Percentiles rank a stretch among this genome's conserved stretches.
Conservation (phyloP, 2,113 vertebrate species). For the Cathartes aura region DNA sequence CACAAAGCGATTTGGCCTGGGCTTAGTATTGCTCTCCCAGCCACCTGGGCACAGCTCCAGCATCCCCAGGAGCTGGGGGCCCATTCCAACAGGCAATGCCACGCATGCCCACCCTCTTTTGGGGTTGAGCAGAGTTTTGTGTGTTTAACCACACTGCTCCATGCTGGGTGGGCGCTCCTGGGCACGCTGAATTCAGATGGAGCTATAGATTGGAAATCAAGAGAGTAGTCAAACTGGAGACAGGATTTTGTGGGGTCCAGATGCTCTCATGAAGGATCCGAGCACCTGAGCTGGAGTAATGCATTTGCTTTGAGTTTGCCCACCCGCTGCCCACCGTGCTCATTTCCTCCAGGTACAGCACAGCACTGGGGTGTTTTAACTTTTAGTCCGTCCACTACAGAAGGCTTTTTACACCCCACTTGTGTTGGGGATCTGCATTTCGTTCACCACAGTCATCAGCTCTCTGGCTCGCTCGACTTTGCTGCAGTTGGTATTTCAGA, state of each 20-base stretch:
- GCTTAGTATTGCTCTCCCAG: not conserved
- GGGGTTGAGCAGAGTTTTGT: not conserved
- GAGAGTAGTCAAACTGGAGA: not conserved
- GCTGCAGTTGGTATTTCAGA: not conserved
- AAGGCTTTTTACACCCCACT: not conserved
- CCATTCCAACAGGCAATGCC: not conserved
- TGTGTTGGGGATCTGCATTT: not conserved
- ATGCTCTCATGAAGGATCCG: not conserved
- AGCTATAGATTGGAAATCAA: not conserved
- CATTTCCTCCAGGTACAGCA: not conserved
- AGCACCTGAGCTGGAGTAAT: not conserved
- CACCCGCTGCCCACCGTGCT: not conserved
- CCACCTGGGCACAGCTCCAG: not conserved
- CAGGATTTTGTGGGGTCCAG: not conserved
- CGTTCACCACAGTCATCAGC: no score
- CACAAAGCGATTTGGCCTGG: not conserved
- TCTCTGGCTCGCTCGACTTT: not conserved
- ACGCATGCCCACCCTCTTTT: fast-evolving
- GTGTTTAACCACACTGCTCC: not conserved
- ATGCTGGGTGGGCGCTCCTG: not conserved
- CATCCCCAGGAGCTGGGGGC: not conserved
- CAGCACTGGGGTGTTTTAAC: fast-evolving
- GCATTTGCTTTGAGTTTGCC: not conserved
- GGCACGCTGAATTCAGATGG: not conserved
- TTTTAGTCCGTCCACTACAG: not conserved